Percentiles rank a stretch among this genome's conserved stretches.
Evolutionary conservation across 2,113 vertebrate genomes (phyloP).

Genomic region (Limnothrissa miodon): DNA sequence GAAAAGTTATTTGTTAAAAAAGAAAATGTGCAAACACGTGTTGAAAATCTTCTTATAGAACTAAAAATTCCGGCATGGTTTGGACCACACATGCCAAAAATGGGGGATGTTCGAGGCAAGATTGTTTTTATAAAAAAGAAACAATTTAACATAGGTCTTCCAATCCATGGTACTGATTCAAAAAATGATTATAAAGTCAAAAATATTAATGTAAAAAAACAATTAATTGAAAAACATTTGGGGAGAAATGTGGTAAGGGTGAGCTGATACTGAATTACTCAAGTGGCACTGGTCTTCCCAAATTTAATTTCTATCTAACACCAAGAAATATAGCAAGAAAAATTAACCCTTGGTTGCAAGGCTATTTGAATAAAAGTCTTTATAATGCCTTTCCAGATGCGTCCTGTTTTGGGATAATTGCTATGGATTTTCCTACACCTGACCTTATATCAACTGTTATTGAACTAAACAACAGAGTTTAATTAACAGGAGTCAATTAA

Average conservation of each 20-base stretch:
- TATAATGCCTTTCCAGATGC: neutral
- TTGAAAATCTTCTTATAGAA: conserved; percentile 54
- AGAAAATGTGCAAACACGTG: conserved; percentile 33
- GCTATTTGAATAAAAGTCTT: conserved; percentile 52
- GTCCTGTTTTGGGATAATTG: conserved; percentile 68
- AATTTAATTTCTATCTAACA: conserved; percentile 53
- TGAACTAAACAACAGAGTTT: conserved; percentile 53
- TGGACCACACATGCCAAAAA: conserved; percentile 53
- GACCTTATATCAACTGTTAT: conserved; percentile 65
- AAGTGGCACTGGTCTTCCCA: conserved; percentile 66
- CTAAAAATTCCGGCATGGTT: conserved; percentile 55
- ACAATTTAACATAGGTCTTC: conserved; percentile 47
- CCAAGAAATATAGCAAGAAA: conserved; percentile 65
- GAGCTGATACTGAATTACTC: conserved; percentile 66
- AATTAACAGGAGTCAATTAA: no score
- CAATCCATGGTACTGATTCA: conserved; percentile 41
- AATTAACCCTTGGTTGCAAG: conserved; percentile 67
- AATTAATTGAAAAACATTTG: conserved; percentile 46
- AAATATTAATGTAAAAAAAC: conserved; percentile 44
- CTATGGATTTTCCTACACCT: conserved; percentile 71
- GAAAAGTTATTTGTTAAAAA: conserved; percentile 50
- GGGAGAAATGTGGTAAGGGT: conserved; percentile 1
- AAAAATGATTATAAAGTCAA: conserved; percentile 49
- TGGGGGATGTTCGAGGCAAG: conserved; percentile 70
- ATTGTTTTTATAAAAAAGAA: conserved; percentile 70